These are phyloP conservation scores for Prunella fulvescens DNA, from an alignment of 2,113 vertebrate genomes.

Conservation along the genomic window DNA sequence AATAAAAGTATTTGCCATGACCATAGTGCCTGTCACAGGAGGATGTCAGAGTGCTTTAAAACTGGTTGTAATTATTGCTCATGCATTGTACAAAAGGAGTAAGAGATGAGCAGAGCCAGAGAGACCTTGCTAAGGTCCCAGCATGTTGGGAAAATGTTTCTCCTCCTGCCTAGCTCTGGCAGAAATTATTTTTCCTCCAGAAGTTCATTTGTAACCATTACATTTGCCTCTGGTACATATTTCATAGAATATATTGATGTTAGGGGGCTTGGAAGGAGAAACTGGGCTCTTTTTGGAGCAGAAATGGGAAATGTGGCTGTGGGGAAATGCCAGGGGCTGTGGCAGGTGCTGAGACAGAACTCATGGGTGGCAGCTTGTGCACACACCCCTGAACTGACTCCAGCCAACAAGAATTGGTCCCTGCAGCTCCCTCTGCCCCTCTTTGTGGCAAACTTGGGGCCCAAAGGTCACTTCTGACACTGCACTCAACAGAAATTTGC, in stretches of 20 bases:
- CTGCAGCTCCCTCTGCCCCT: not conserved
- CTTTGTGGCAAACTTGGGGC: not conserved
- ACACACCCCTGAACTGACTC: not conserved
- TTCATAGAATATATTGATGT: rapidly evolving
- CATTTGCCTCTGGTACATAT: not conserved
- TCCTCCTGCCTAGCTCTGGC: not conserved
- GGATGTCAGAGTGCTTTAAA: not conserved
- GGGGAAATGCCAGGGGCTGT: not conserved
- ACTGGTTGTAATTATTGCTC: not conserved
- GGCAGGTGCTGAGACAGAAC: not conserved
- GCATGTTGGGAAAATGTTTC: rapidly evolving
- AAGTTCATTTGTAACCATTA: not conserved
- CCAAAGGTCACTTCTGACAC: not conserved
- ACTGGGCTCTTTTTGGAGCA: not conserved
- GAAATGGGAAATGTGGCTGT: not conserved
- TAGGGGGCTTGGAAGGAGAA: not conserved
- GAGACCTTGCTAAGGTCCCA: not conserved
- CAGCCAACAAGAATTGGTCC: not conserved
- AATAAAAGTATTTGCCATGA: conserved; percentile 38
- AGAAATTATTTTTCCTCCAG: not conserved
- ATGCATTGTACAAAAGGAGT: not conserved
- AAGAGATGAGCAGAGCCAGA: not conserved
- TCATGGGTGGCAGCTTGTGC: rapidly evolving
- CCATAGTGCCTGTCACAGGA: not conserved
- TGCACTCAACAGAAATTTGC: not conserved